Evolutionary conservation across 2,888 invertebrate species (phyloP), one percentile per base, ranked within the genome.

Genomic region (Perizoma flavofasciatum): DNA sequence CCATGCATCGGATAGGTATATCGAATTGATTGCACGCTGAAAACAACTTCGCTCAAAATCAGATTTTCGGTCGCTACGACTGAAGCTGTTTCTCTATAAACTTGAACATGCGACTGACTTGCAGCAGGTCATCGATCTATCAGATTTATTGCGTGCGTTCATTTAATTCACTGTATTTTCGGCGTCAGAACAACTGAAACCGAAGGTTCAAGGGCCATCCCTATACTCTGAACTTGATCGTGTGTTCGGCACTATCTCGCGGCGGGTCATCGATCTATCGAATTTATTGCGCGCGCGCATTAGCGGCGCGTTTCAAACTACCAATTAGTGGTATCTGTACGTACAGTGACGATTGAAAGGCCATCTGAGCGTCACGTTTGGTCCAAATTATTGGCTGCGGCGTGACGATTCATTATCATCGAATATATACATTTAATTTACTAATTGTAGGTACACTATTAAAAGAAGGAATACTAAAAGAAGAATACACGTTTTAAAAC

Each of bases 271-370:
- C 81, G 70, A 65, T 71, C 69, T 68, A 68, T 75, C 67, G 77
- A 72, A 81, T 81, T 81, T 82, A 82, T 78, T 78, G 83, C 81
- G 78, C 72, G 63, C 68, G 77, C 78, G 85, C 89, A 86, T 88
- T 87, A 87, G 88, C 89, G 89, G 89, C 78, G 78, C 72, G 80
- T 79, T 80, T 86, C 83, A 87, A 88, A 85, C 85, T 79, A 79
- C 83, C 90, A 88, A 89, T 91, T 91, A 90, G 82, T 78, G 81
- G 78, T 67, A 69, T 67, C 67, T 55, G 46, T 50, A 68, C 76
- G 49, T 50, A 68, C 76, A 71, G 80, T 81, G 85, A 83, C 83
- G 85, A 88, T 86, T 83, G 86, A 79, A 79, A 79, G 79, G 78
- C 75, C 80, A 80, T 82, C 76, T 75, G 74, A 73, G 64, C 69